phyloP scores from a whole-genome alignment of 2,888 invertebrate species.

The Thecocarcelia acutangulata region DNA sequence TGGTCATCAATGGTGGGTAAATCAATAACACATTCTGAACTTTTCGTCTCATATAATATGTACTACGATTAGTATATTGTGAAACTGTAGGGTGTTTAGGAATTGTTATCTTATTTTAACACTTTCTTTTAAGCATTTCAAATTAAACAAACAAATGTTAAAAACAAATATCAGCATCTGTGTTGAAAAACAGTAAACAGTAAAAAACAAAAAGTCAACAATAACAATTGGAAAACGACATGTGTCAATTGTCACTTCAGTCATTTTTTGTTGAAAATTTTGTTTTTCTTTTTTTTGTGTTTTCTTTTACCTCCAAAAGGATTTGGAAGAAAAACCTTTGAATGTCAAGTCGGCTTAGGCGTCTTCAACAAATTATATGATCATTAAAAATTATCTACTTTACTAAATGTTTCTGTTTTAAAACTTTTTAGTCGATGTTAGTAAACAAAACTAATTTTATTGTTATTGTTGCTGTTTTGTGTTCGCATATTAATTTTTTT shows the following conservation, averaged over 20 bases:
- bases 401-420: too few species aligned
- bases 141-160: conserved; percentile 19
- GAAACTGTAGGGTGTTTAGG: conserved; percentile 5
- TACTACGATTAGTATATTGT: too few species aligned
- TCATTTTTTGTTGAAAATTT: neutral
- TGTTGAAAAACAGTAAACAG: neutral
- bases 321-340: too few species aligned
- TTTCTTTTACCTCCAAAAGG: neutral
- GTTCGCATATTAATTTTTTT: conserved; percentile 14
- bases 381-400: too few species aligned
- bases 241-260: conserved; percentile 47
- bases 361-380: too few species aligned
- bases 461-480: neutral
- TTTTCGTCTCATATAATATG: too few species aligned
- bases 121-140: conserved; percentile 43
- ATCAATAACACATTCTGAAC: too few species aligned
- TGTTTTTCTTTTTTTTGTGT: too few species aligned
- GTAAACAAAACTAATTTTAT: neutral
- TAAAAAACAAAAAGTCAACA: conserved; percentile 25
- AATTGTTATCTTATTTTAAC: conserved; percentile 25
- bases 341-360: too few species aligned
- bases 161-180: conserved; percentile 1
- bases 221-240: conserved; percentile 27
- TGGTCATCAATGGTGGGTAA: too few species aligned
- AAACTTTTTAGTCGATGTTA: too few species aligned